Percentiles rank a stretch among this genome's conserved stretches.
phyloP scores from a whole-genome alignment of 2,113 vertebrate species.

The Acinonyx jubatus region DNA sequence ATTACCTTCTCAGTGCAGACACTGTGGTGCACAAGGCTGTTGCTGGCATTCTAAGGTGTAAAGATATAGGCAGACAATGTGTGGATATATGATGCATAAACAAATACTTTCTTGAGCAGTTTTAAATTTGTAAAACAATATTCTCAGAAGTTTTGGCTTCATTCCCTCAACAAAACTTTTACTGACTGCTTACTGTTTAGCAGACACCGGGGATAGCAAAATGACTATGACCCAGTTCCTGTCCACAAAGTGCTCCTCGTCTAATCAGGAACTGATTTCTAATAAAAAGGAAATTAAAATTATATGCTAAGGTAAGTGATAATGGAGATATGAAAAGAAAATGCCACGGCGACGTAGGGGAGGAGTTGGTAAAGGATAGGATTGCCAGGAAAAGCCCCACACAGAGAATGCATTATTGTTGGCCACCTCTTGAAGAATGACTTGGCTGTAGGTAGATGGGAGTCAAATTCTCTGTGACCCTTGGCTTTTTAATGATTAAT shows the following conservation, averaged over 20 bases:
- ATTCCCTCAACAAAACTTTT: constrained; percentile 35
- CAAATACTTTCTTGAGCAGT: background rate
- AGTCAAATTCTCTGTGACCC: constrained; percentile 47
- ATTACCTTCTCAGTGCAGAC: background rate
- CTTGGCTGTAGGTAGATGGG: background rate
- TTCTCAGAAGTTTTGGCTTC: constrained; percentile 41
- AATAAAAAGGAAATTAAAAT: background rate
- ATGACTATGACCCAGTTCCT: background rate
- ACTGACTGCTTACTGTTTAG: background rate
- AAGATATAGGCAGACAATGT: background rate
- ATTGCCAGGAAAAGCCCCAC: background rate
- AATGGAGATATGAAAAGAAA: constrained; percentile 1
- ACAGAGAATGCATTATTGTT: background rate
- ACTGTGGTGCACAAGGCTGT: background rate
- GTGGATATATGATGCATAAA: background rate
- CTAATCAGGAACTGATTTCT: constrained; percentile 27
- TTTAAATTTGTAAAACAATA: constrained; percentile 8
- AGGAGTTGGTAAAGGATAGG: background rate
- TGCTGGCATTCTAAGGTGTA: background rate
- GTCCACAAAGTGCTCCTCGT: background rate
- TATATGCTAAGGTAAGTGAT: background rate
- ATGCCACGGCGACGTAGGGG: background rate
- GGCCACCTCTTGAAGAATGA: background rate
- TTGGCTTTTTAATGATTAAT: constrained; percentile 44
- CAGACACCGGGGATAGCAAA: background rate